phyloP scores from a whole-genome alignment of 92 coral and sea anemone genomes.

The Umimayanthus kanabou region DNA sequence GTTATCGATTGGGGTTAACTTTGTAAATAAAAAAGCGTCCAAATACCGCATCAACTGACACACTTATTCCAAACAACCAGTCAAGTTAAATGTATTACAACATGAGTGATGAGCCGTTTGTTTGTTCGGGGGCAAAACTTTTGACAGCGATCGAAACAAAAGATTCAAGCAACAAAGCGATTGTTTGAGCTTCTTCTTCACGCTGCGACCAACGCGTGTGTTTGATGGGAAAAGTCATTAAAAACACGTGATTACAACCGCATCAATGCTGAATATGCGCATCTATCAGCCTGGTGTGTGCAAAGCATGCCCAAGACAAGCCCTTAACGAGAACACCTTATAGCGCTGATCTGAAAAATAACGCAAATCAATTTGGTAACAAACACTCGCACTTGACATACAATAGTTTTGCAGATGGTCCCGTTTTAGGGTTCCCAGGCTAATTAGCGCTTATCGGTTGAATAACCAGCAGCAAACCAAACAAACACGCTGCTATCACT shows the following conservation, averaged over 20 bases:
- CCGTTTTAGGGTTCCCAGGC: background rate
- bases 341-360: background rate
- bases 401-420: background rate
- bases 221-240: background rate
- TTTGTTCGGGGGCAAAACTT: background rate
- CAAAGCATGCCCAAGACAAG: background rate
- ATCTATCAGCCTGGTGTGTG: background rate
- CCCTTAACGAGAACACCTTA: background rate
- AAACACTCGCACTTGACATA: background rate
- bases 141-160: background rate
- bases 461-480: background rate
- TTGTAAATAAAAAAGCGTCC: background rate
- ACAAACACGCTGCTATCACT: background rate
- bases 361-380: conserved; percentile 16
- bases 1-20: too few relatives aligned
- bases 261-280: background rate
- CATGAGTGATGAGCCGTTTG: background rate
- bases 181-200: background rate
- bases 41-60: background rate
- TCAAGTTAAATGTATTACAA: background rate
- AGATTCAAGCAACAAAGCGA: background rate
- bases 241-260: background rate
- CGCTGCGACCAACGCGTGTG: background rate
- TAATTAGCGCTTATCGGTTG: background rate
- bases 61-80: background rate